These are phyloP conservation scores for Mustela nigripes DNA, from an alignment of 2,113 vertebrate species.

Conservation along the genomic window DNA sequence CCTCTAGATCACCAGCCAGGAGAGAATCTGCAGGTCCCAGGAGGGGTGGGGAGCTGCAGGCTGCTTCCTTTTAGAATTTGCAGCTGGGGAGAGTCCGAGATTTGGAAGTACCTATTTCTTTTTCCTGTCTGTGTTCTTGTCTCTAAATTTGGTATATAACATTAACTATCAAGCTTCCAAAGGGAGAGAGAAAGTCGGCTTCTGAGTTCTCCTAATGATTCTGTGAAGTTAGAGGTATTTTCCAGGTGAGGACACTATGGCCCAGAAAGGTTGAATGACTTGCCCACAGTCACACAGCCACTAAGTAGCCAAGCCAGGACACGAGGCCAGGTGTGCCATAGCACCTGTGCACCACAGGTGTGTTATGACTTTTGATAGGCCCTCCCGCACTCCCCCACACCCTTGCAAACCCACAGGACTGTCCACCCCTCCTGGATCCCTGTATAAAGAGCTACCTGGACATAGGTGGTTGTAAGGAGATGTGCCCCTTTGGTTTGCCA, in stretches of 20 bases:
- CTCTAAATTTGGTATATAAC: background rate
- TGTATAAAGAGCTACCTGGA: background rate
- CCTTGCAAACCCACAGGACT: background rate
- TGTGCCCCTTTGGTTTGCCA: too few species aligned
- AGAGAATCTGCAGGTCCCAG: background rate
- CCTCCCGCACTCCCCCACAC: background rate
- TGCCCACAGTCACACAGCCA: constrained; percentile 4
- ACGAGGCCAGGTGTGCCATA: background rate
- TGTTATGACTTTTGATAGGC: background rate
- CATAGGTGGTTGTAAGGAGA: background rate
- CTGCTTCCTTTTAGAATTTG: background rate
- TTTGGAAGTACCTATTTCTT: background rate
- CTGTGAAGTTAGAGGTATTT: background rate
- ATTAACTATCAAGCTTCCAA: background rate
- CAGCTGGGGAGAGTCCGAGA: background rate
- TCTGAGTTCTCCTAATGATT: background rate
- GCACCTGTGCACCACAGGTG: too few species aligned
- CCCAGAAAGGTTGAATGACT: background rate
- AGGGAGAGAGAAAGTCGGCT: background rate
- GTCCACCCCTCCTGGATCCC: background rate
- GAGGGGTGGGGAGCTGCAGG: background rate
- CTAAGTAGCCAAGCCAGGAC: background rate
- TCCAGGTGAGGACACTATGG: background rate
- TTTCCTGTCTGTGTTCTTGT: background rate
- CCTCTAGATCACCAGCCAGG: background rate